Base-by-base conservation (phyloP, 2,888 invertebrate species). In the Phortica okadai region DNA sequence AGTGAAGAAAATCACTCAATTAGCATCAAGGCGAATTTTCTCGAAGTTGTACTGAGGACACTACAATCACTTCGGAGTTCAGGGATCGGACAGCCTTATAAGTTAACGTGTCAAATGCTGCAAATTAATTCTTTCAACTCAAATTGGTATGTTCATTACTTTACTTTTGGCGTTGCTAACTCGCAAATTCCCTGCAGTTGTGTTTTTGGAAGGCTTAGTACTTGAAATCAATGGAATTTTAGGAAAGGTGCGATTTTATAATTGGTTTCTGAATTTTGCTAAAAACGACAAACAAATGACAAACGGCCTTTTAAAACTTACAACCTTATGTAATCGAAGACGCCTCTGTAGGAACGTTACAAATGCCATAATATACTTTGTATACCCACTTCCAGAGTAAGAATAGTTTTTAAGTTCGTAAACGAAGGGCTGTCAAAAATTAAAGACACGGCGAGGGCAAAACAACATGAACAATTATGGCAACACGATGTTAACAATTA, bases 401-500 rank as follows among this genome's bases (percentile, higher is more conserved):
- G 33, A 33, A 33, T 33, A 33, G 33, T 33, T 33, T 33, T 33
- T 33, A 33, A 33, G 4, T 33, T 50, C 3, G 3, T 50, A 50
- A 50, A 14, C 50, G 33, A 33, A 21, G 54, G 54, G 56, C 11
- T 3, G 44, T 6, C 8, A 21, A 45, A 25, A 33, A 64, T 64
- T 2, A 21, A 64, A 33, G 2, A 64, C 25, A 14, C 14, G 50
- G 50, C 0, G 50, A 14, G 8, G 5, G 50, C 62, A 25, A 11
- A 62, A 25, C 69, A 44, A 54, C 74, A 74, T 33, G 74, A 79
- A 79, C 80, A 81, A 79, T 79, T 78, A 85, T 86, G 83, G 81
- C 85, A 87, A 85, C 87, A 88, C 82, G 82, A 88, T 89, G 90
- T 90, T 87, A 85, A 88, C 90, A 89, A 89, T 89, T 89, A 89